Percentiles rank a stretch among this genome's conserved stretches.
Conservation (phyloP, 2,797 vertebrate genomes). For the Ispidina picta region DNA sequence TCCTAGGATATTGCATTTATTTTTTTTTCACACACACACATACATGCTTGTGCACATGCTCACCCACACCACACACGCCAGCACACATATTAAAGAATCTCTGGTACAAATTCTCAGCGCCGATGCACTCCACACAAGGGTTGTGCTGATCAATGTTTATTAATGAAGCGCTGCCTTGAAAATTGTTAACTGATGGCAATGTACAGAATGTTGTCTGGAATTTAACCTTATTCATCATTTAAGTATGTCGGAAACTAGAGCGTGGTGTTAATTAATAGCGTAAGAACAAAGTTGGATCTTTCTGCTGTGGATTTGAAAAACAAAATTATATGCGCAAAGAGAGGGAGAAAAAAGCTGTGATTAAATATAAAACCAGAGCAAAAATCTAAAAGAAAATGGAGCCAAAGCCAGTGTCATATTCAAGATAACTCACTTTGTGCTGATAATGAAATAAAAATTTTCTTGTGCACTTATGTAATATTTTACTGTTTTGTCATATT, state of each 20-base stretch:
- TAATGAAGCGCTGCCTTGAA: constrained; percentile 78
- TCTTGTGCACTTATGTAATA: constrained; percentile 53
- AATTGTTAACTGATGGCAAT: constrained; percentile 83
- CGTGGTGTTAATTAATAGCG: constrained; percentile 79
- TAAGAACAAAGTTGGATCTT: constrained; percentile 73
- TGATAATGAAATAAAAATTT: constrained; percentile 72
- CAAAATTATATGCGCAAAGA: constrained; percentile 46
- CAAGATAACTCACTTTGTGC: constrained; percentile 76
- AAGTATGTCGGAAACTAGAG: constrained; percentile 75
- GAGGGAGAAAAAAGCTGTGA: constrained; percentile 27
- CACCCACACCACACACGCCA: not conserved
- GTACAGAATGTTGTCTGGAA: constrained; percentile 78
- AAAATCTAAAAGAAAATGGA: constrained; percentile 73
- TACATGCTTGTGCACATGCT: not conserved
- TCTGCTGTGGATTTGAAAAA: constrained; percentile 57
- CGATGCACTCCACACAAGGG: constrained; percentile 47
- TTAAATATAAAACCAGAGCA: constrained; percentile 75
- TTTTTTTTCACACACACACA: constrained; percentile 2
- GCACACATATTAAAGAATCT: constrained; percentile 22
- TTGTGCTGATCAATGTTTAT: constrained; percentile 78
- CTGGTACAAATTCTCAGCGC: constrained; percentile 61
- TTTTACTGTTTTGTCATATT: constrained; percentile 70
- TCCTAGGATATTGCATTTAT: constrained; percentile 72
- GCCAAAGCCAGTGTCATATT: constrained; percentile 68
- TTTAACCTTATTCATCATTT: constrained; percentile 84